Base-by-base conservation (phyloP, 2,888 invertebrate species). In the Lycophotia porphyrea region DNA sequence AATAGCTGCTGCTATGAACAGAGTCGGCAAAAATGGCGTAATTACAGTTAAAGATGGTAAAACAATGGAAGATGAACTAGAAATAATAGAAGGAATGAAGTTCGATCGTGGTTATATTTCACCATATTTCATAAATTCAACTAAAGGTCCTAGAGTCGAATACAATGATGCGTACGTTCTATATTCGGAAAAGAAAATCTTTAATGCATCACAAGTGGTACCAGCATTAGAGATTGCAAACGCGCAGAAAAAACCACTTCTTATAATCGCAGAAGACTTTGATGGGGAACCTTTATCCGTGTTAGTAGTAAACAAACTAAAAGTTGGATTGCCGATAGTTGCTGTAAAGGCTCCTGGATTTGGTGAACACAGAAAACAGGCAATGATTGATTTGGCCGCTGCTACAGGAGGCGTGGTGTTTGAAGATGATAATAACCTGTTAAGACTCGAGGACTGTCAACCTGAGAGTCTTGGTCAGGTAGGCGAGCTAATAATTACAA, bases 11-110 rank as follows among this genome's bases (percentile, higher is more conserved):
- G 99, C 99, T 39, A 99, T 99, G 99, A 98, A 98, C 90, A 98
- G 97, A 93, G 99, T 99, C 71, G 99, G 99, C 9, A 98, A 98
- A 91, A 99, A 99, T 94, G 99, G 99, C 73, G 99, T 99, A 44
- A 99, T 99, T 84, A 99, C 99, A 13, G 99, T 99, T 0, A 99
- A 99, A 96, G 99, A 99, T 95, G 99, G 99, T 24, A 99, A 99
- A 96, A 99, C 99, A 0, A 95, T 99, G 74, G 97, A 97, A 76
- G 99, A 99, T 96, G 99, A 99, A 93, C 95, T 99, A 80, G 99
- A 99, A 96, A 87, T 99, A 39, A 98, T 98, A 91, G 99, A 99
- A 95, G 99, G 99, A 72, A 99, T 99, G 99, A 99, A 99, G 95
- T 99, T 99, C 95, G 99, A 99, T 91, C 97, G 99, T 80, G 99